Conservation (phyloP, 2,113 vertebrate species). For the Onychorhynchus coronatus region DNA sequence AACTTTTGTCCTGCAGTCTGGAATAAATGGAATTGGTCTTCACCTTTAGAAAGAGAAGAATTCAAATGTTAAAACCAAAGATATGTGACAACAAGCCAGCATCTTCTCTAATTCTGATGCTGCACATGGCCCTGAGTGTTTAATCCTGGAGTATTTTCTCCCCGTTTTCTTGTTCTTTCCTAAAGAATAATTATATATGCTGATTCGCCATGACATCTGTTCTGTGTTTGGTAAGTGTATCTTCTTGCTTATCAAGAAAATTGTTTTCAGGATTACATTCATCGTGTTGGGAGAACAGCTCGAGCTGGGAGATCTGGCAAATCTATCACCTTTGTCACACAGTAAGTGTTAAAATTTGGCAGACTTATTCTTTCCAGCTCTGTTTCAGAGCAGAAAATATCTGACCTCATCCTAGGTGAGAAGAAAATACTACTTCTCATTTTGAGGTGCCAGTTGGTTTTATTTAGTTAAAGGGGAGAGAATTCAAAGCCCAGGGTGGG, state of each 20-base stretch:
- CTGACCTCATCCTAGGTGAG: neutral
- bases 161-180: neutral
- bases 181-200: neutral
- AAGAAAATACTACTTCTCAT: neutral
- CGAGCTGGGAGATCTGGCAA: slow-evolving; percentile 94
- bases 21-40: neutral
- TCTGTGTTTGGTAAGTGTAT: neutral
- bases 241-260: neutral
- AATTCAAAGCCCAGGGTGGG: neutral
- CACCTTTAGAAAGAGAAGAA: neutral
- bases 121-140: neutral
- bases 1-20: neutral
- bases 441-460: neutral
- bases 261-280: slow-evolving; percentile 91
- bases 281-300: slow-evolving; percentile 93
- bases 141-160: neutral
- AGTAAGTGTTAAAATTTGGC: slow-evolving; percentile 77
- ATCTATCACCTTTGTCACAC: slow-evolving; percentile 95
- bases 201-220: neutral
- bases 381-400: neutral
- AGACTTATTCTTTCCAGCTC: neutral
- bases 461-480: neutral
- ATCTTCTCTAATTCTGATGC: neutral
- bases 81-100: neutral
- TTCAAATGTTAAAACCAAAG: neutral